phyloP scores from a whole-genome alignment of 2,888 invertebrate species.

The Hemicrepidius hirtus region DNA sequence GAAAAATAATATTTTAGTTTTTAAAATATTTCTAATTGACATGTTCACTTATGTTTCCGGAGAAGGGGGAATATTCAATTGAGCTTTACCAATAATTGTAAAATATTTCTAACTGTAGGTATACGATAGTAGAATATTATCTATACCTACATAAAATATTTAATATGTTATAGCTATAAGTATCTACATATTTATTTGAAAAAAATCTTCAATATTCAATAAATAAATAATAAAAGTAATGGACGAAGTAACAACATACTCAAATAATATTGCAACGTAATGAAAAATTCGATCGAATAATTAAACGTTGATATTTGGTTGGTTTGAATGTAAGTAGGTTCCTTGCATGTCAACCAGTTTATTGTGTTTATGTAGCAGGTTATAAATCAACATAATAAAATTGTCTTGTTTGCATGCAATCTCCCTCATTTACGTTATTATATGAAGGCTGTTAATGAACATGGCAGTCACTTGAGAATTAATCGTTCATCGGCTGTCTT shows the following conservation, averaged over 20 bases:
- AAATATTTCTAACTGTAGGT: too few species aligned
- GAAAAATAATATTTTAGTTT: too few species aligned
- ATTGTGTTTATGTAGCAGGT: constrained; percentile 43
- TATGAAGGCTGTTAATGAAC: constrained; percentile 42
- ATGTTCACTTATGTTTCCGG: too few species aligned
- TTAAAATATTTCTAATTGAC: too few species aligned
- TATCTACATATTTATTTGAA: too few species aligned
- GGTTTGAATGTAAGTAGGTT: constrained; percentile 21
- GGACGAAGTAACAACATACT: not conserved
- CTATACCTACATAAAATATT: too few species aligned
- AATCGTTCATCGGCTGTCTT: constrained; percentile 46
- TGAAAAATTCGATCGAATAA: constrained; percentile 15
- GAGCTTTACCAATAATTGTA: too few species aligned
- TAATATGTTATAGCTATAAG: too few species aligned
- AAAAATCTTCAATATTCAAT: too few species aligned
- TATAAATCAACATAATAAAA: constrained; percentile 52
- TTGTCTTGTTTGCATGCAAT: constrained; percentile 51
- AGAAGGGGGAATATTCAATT: too few species aligned
- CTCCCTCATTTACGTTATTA: constrained; percentile 47
- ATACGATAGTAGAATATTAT: too few species aligned
- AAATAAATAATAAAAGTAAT: too few species aligned
- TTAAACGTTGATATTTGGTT: constrained; percentile 28
- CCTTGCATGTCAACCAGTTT: constrained; percentile 41
- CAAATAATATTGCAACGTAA: not conserved
- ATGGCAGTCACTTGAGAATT: constrained; percentile 42